These are phyloP conservation scores for Scalopus aquaticus DNA, from an alignment of 2,113 vertebrate genomes.

Conservation along the genomic window DNA sequence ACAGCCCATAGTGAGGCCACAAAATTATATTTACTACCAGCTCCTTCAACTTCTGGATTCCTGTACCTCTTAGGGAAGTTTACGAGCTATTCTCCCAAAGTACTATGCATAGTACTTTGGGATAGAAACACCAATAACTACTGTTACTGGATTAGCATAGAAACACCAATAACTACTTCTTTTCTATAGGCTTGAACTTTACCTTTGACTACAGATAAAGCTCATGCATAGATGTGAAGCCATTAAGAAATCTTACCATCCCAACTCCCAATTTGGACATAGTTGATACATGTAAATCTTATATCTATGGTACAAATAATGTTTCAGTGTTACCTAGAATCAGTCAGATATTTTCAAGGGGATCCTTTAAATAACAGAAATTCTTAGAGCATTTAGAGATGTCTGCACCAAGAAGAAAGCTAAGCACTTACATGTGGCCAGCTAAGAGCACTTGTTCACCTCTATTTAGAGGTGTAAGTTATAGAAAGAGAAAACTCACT, in stretches of 20 bases:
- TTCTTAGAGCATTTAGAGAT: conserved; percentile 39
- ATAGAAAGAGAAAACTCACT: conserved; percentile 22
- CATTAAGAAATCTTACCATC: conserved; percentile 7
- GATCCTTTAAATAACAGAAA: conserved; percentile 66
- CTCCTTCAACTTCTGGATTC: background rate
- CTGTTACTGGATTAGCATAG: background rate
- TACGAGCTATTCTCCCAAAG: background rate
- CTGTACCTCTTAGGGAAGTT: background rate
- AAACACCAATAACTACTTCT: background rate
- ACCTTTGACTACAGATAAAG: background rate
- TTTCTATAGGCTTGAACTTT: background rate
- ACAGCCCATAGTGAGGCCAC: too few relatives aligned
- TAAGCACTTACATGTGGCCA: background rate
- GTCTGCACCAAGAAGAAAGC: conserved; percentile 37
- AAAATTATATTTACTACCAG: background rate
- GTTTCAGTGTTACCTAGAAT: background rate
- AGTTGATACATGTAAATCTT: background rate
- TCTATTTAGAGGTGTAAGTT: background rate
- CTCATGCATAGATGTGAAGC: background rate
- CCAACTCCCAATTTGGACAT: background rate
- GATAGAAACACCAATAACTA: background rate
- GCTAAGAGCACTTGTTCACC: background rate
- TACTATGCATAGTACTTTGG: background rate
- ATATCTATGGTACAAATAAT: background rate
- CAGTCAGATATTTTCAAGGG: conserved; percentile 44